Evolutionary conservation across 2,113 vertebrate genomes (phyloP).

Genomic region (Paedocypris sp.): DNA sequence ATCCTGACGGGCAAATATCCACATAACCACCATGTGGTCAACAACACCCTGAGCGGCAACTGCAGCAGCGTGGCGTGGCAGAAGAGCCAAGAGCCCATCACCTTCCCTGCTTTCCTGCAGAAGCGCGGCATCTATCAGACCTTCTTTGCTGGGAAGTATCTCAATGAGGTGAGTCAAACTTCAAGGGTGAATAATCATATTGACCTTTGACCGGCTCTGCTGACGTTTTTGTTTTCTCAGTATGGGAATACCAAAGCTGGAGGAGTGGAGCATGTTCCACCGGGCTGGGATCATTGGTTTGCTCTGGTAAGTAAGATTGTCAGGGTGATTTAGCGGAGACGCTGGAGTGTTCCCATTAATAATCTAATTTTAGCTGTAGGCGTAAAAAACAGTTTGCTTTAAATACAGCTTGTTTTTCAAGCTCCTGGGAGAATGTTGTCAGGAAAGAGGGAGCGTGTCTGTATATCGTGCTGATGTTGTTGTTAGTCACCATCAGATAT

Average conservation of each 20-base stretch:
- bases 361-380: too few relatives aligned
- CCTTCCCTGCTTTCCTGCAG: constrained; percentile 79
- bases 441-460: too few relatives aligned
- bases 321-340: too few relatives aligned
- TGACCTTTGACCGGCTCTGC: background rate
- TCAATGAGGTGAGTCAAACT: constrained; percentile 76
- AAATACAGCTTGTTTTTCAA: too few relatives aligned
- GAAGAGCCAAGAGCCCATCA: constrained; percentile 79
- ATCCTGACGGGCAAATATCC: constrained; percentile 95
- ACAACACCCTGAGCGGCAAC: constrained; percentile 94
- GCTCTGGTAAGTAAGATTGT: constrained; percentile 75
- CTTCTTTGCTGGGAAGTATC: constrained; percentile 94
- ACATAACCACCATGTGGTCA: constrained; percentile 92
- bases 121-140: constrained; percentile 75
- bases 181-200: background rate
- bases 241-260: constrained; percentile 80
- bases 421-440: too few relatives aligned
- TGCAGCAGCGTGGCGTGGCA: constrained; percentile 93
- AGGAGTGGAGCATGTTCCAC: constrained; percentile 78
- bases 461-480: too few relatives aligned
- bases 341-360: too few relatives aligned
- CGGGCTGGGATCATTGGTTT: constrained; percentile 90
- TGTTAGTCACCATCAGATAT: too few relatives aligned
- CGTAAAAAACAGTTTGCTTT: too few relatives aligned
- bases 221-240: constrained; percentile 52